Evolutionary conservation across 2,888 invertebrate species (phyloP), one percentile per base, ranked within the genome.

Genomic region (Myathropa florea): DNA sequence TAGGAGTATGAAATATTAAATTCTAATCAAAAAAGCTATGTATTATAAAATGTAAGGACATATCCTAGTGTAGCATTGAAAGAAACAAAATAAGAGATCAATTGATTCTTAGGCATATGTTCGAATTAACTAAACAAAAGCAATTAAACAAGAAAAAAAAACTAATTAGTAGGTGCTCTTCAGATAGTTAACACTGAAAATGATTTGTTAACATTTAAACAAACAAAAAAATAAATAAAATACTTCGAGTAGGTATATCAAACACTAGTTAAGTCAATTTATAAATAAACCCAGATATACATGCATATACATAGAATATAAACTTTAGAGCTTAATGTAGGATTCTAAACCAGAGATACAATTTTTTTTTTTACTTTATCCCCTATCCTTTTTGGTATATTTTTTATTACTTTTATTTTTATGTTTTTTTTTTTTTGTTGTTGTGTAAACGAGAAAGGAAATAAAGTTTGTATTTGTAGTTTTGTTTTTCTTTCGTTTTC

Each of bases 131-230:
- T 65, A 72, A 85, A 71, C 26, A 46, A 59, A 72, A 72, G 23
- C 30, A 82, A 82, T 28, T 71, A 61, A 55, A 78, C 36, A 63
- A 14, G 39, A 72, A 61, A 24, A 30, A 57, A 82, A 26, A 60
- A 68, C 59, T 71, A 79, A 83, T 59, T 21, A 75, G 77, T 83
- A 81, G 82, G 82, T 86, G 83, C 83, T 81, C 46, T 46, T 28
- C 65, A 67, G 53, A 72, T 57, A 64, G 77, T 89, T 89, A 90
- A 90, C 90, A 90, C 89, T 89, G 89, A 90, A 89, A 89, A 90
- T 90, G 89, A 89, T 90, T 18, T 90, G 89, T 80, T 79, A 88
- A 88, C 88, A 71, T 89, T 89, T 71, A 46, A 71, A 76, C 12
- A 61, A 57, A 76, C 26, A 70, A 71, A 36, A 65, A 79, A 88